Base-by-base conservation (phyloP, 2,113 vertebrate species). In the Prochilodus magdalenae region DNA sequence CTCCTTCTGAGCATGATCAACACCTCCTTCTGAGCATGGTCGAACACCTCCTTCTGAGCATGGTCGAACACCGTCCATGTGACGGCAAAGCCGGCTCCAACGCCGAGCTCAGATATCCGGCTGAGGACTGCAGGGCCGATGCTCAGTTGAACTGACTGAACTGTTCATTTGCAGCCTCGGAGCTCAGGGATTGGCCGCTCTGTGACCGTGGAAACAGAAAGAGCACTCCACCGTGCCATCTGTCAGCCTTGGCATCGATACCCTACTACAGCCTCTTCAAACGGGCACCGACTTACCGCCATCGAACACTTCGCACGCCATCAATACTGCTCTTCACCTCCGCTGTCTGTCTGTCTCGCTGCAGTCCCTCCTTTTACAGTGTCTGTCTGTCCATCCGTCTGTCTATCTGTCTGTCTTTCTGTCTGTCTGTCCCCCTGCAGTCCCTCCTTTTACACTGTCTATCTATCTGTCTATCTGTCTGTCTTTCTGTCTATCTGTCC, bases 141-240 rank as follows among this genome's bases (percentile, higher is more conserved):
- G 51, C 16, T 78, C 26, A 44, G 20, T 53, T 36, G 51, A 55
- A 55, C 30, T 57, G 65, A 73, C 44, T 49, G 40, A 29, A 33
- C 57, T 73, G 78, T 33, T 73, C 55, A 62, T 73, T 73, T 40
- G 26, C 33, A 73, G 57, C 69, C 14, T n/a, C 22, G 47, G 27
- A 73, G 29, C 30, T 22, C 65, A 67, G 53, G 65, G n/a, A 36
- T 36, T 36, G 30, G 65, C 29, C 33, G 30, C 65, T 22, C 30
- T 55, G 53, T 55, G 53, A 67, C 30, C 65, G 7, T 30, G 33
- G 65, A 44, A 20, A 75, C 18, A 72, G 44, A 77, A 12, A 26
- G 5, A 33, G 55, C 40, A 62, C 73, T 71, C 72, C 66, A 77
- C 40, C n/a, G 0, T 63, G 29, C 74, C 67, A 73, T 80, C 78